phyloP scores from a whole-genome alignment of 2,797 vertebrate species.

The Antrozous pallidus region DNA sequence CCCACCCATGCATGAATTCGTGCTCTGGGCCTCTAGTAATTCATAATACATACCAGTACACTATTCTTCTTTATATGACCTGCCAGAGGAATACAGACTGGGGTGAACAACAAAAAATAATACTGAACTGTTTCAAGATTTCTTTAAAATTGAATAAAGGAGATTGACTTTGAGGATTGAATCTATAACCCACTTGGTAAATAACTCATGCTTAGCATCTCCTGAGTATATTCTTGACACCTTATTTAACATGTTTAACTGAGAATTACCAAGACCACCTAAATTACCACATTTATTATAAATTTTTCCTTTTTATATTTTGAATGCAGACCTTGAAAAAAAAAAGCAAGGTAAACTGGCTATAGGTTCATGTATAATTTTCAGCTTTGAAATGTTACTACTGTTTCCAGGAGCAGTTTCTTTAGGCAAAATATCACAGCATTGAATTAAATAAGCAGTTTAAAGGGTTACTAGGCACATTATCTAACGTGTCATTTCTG shows the following conservation, averaged over 20 bases:
- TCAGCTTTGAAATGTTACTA: not conserved
- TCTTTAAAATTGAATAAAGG: conserved; percentile 43
- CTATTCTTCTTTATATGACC: not conserved
- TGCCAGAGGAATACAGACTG: not conserved
- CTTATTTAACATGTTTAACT: not conserved
- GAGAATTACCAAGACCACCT: not conserved
- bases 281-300: not conserved
- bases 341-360: not conserved
- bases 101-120: not conserved
- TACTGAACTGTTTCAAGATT: not conserved
- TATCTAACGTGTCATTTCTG: not conserved
- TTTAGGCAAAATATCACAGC: not conserved
- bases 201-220: not conserved
- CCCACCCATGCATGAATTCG: too few relatives aligned
- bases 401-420: not conserved
- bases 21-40: too few relatives aligned
- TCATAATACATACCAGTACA: not conserved
- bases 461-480: not conserved
- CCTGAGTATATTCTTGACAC: not conserved
- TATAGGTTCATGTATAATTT: not conserved
- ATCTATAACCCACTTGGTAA: conserved; percentile 31
- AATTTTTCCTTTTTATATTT: not conserved
- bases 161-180: conserved; percentile 32
- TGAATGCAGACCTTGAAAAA: not conserved
- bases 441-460: not conserved